Evolutionary conservation across 2,888 invertebrate genomes (phyloP), one percentile per base, ranked within the genome.

Genomic region (Luffia ferchaultella): DNA sequence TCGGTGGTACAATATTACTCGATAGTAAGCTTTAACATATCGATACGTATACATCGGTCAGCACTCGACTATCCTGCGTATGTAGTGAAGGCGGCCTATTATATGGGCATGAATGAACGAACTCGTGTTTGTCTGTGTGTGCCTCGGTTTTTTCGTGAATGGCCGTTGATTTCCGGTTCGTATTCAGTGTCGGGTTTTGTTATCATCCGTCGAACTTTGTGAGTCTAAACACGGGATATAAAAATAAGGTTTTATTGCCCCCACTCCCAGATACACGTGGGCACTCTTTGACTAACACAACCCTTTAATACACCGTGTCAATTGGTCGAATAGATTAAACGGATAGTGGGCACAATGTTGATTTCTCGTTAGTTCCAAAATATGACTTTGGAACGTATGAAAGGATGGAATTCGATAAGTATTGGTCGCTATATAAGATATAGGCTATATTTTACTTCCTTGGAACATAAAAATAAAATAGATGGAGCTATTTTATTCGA

Each of bases 191-290:
- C 65, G 69, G 76, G 80, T 82, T 82, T 76, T 65, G 77, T 83
- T 83, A 83, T 83, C 82, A 78, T 68, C 73, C 76, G 74, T 73
- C 76, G 69, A 64, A 67, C 73, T 70, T 77, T 45, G 45, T 47
- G 44, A 74, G 82, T 80, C 82, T 80, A 80, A 82, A 82, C 75
- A 79, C 62, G 65, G 72, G 70, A 77, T 77, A 79, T 82, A 82
- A 80, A 82, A 79, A 77, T 78, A 71, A 75, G 73, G 78, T 75
- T 82, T 82, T 83, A 83, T 82, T 73, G 62, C 73, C 59, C 30
- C 30, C 5, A 3, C 30, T 3, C 30, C 30, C 30, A 12, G 5
- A 12, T 30, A 12, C 30, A 30, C 30, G 30, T 30, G 30, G 30
- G 30, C 30, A 30, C 30, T 30, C 30, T 12, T 12, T 12, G 30